A percentile compares a stretch with the other conserved stretches of the same genome.
Evolutionary conservation across 2,797 vertebrate species (phyloP).

Genomic region (Luscinia megarhynchos): DNA sequence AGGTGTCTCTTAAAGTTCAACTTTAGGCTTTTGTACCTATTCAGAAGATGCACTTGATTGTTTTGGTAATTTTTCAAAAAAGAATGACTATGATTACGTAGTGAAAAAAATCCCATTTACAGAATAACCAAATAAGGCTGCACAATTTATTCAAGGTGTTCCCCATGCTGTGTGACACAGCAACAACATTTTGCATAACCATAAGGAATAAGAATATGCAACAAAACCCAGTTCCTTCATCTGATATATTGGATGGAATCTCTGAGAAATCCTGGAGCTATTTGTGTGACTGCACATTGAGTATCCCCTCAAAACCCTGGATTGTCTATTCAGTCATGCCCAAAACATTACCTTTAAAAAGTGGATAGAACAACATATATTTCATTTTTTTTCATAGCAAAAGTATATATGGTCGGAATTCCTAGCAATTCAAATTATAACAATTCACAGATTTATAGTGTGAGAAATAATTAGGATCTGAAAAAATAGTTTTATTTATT

Average conservation of each 20-base stretch:
- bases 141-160: neutral
- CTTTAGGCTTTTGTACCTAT: accelerated
- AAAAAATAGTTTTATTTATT: neutral
- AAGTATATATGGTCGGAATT: neutral
- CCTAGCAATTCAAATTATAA: constrained; percentile 18
- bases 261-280: neutral
- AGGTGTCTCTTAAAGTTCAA: neutral
- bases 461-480: constrained; percentile 28
- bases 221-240: neutral
- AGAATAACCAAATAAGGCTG: neutral
- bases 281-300: neutral
- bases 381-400: constrained; percentile 15
- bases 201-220: neutral
- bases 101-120: neutral
- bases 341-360: neutral
- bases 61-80: neutral
- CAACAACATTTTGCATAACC: neutral
- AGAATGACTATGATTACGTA: neutral
- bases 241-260: neutral
- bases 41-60: neutral
- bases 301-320: neutral
- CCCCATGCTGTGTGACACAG: neutral
- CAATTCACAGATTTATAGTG: constrained; percentile 23
- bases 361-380: neutral
- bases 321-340: neutral